Evolutionary conservation across 2,113 vertebrate species (phyloP).

Genomic region (Lepisosteus osseus): DNA sequence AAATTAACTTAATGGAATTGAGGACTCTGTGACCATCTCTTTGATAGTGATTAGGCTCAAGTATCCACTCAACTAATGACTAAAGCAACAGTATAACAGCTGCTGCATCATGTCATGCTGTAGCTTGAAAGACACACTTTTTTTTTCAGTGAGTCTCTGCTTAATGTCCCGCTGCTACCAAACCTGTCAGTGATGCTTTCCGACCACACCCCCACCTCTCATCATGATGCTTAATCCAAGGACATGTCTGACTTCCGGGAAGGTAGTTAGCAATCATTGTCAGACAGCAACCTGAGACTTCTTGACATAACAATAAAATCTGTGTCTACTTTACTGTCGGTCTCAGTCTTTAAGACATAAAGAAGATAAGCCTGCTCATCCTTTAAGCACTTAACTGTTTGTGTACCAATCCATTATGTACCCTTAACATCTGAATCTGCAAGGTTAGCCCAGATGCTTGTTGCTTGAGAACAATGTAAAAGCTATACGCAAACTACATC

Average conservation of each 20-base stretch:
- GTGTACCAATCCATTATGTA: slow-evolving; percentile 25
- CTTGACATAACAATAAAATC: slow-evolving; percentile 46
- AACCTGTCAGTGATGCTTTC: neutral
- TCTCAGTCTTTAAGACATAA: slow-evolving; percentile 54
- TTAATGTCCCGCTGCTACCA: slow-evolving; percentile 31
- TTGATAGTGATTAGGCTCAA: slow-evolving; percentile 69
- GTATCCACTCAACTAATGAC: slow-evolving; percentile 81
- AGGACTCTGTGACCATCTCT: slow-evolving; percentile 54
- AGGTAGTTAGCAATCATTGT: slow-evolving; percentile 39
- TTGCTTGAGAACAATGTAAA: no score
- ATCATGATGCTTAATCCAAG: slow-evolving; percentile 17
- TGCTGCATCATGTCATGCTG: slow-evolving; percentile 44
- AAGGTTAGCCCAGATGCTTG: no score
- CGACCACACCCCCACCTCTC: neutral
- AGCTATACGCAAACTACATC: no score
- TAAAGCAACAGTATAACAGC: slow-evolving; percentile 53
- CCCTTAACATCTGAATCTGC: no score
- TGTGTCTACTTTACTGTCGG: slow-evolving; percentile 43
- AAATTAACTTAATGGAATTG: slow-evolving; percentile 79
- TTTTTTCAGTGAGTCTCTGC: slow-evolving; percentile 45
- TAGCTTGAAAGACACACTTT: slow-evolving; percentile 38
- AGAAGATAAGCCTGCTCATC: slow-evolving; percentile 62
- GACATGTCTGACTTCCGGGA: slow-evolving; percentile 34
- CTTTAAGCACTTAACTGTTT: slow-evolving; percentile 71
- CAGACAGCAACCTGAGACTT: slow-evolving; percentile 38